Percentiles rank a stretch among this genome's conserved stretches.
Conservation (phyloP, 2,888 invertebrate species). For the Diarsia rubi region DNA sequence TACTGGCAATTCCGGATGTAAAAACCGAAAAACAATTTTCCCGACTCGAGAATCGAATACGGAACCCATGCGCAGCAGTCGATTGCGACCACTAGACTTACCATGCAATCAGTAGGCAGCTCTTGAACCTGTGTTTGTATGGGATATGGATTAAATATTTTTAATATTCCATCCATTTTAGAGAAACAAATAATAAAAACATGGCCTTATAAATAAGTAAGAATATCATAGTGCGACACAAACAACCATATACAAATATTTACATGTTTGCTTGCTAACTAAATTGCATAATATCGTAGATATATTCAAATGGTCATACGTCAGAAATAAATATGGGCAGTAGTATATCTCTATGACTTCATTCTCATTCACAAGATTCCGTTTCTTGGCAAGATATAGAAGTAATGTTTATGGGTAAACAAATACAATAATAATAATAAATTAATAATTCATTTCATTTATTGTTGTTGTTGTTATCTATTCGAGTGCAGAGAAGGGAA, state of each 20-base stretch:
- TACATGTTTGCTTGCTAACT: conserved; percentile 5
- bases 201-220: not conserved
- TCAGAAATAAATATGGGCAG: conserved; percentile 4
- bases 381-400: conserved; percentile 11
- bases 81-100: no score
- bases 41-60: no score
- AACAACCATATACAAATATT: conserved; percentile 19
- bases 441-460: conserved; percentile 29
- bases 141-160: no score
- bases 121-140: no score
- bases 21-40: no score
- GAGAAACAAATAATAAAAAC: no score
- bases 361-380: not conserved
- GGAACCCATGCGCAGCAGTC: no score
- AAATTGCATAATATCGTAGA: conserved; percentile 7
- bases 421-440: no score
- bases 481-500: not conserved
- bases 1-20: no score
- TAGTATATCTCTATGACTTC: not conserved
- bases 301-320: conserved; percentile 4
- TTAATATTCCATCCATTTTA: no score
- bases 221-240: conserved; percentile 14
- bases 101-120: no score
- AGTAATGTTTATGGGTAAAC: conserved; percentile 11
- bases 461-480: conserved; percentile 24